Conservation (phyloP, 2,888 invertebrate genomes). For the Formica aserva region DNA sequence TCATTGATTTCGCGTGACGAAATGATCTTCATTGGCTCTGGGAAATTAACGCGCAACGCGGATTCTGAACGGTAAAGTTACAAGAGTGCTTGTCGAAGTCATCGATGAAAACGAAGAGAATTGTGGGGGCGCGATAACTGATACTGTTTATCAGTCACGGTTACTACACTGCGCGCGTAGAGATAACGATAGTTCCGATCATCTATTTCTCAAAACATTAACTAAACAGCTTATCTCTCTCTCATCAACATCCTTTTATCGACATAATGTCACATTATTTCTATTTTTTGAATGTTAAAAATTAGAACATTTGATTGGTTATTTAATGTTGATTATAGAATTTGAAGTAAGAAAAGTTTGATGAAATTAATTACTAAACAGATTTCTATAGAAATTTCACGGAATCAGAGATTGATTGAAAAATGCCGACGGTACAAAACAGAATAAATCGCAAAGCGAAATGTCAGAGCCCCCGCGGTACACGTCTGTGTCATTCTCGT, state of each 20-base stretch:
- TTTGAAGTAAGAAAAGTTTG: background rate
- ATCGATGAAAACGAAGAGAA: slow-evolving; percentile 57
- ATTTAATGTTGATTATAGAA: background rate
- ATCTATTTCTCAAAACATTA: slow-evolving; percentile 27
- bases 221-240: slow-evolving; percentile 12
- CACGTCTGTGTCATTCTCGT: slow-evolving; percentile 33
- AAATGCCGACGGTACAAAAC: background rate
- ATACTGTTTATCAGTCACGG: slow-evolving; percentile 65
- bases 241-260: background rate
- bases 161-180: slow-evolving; percentile 57
- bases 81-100: slow-evolving; percentile 8
- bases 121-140: slow-evolving; percentile 60
- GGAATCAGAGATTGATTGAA: background rate
- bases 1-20: background rate
- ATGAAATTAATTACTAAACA: background rate
- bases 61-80: slow-evolving; percentile 19
- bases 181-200: slow-evolving; percentile 38
- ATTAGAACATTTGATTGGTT: background rate
- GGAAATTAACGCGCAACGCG: background rate
- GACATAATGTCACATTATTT: background rate
- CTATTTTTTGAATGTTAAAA: background rate
- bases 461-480: slow-evolving; percentile 3
- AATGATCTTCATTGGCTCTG: background rate
- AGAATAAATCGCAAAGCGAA: background rate
- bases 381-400: background rate